A percentile compares a stretch with the other conserved stretches of the same genome.
These are phyloP conservation scores for Junonia oenone DNA, from an alignment of 2,888 invertebrate species.

Conservation along the genomic window DNA sequence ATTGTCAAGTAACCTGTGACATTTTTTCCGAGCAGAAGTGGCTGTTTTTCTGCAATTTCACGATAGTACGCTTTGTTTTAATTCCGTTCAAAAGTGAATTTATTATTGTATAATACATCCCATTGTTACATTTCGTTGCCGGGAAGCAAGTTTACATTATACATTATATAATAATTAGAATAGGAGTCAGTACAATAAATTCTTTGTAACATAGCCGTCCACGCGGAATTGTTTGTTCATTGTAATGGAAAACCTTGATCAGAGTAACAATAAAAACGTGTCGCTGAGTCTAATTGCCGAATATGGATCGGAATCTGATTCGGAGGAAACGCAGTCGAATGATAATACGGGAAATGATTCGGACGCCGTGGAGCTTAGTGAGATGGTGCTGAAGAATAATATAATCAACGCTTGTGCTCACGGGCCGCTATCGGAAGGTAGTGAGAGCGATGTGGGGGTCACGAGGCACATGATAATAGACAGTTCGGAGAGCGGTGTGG, in stretches of 20 bases:
- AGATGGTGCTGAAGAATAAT: conserved; percentile 74
- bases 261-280: conserved; percentile 68
- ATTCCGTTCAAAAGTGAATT: conserved; percentile 13
- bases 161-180: conserved; percentile 5
- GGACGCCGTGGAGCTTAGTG: conserved; percentile 62
- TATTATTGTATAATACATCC: neutral
- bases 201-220: conserved; percentile 23
- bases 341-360: conserved; percentile 57
- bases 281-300: conserved; percentile 69
- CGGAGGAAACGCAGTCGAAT: conserved; percentile 57
- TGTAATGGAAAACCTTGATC: conserved; percentile 66
- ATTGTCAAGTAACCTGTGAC: conserved; percentile 10
- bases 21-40: conserved; percentile 9
- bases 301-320: conserved; percentile 71
- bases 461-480: conserved; percentile 71
- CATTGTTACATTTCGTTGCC: neutral
- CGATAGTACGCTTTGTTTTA: conserved; percentile 30
- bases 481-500: conserved; percentile 59
- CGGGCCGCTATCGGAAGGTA: conserved; percentile 57
- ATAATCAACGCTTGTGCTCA: conserved; percentile 74
- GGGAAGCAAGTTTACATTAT: conserved; percentile 7
- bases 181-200: conserved; percentile 19
- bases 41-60: conserved; percentile 31
- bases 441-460: conserved; percentile 50
- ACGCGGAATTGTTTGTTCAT: conserved; percentile 28